Percentiles rank a stretch among this genome's conserved stretches.
These are phyloP conservation scores for Papilio demoleus DNA, from an alignment of 2,888 invertebrate genomes.

Conservation along the genomic window DNA sequence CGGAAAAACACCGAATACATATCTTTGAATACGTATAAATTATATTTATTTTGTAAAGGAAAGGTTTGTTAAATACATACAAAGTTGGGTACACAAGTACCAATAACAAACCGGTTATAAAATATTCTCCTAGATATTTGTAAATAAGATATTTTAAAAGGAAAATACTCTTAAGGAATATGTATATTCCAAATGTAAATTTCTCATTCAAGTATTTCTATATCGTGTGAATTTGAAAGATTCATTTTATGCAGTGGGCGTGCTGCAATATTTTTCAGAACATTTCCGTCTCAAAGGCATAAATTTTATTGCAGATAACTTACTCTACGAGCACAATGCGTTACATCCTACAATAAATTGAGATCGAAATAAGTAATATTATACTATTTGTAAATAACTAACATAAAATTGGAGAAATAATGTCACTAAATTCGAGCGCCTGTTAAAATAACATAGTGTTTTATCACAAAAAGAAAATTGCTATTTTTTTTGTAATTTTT, in stretches of 20 bases:
- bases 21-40: no score
- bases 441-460: not conserved
- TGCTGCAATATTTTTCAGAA: slow-evolving; percentile 31
- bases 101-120: not conserved
- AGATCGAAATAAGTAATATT: not conserved
- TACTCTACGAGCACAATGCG: not conserved
- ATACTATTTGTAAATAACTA: not conserved
- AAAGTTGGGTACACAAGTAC: no score
- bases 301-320: slow-evolving; percentile 28
- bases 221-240: slow-evolving; percentile 55
- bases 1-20: no score
- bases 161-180: not conserved
- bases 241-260: slow-evolving; percentile 43
- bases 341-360: not conserved
- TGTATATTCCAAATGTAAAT: slow-evolving; percentile 53
- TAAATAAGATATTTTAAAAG: not conserved
- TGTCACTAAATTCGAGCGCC: not conserved
- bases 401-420: not conserved
- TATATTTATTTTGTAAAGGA: no score
- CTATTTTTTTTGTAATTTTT: not conserved
- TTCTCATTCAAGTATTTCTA: slow-evolving; percentile 50
- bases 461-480: not conserved
- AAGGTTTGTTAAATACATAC: no score
- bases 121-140: not conserved
- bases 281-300: slow-evolving; percentile 24